A percentile compares a stretch with the other conserved stretches of the same genome.
These are phyloP conservation scores for Hydrozoanthus gracilis DNA, from an alignment of 92 coral and sea anemone genomes.

Conservation along the genomic window DNA sequence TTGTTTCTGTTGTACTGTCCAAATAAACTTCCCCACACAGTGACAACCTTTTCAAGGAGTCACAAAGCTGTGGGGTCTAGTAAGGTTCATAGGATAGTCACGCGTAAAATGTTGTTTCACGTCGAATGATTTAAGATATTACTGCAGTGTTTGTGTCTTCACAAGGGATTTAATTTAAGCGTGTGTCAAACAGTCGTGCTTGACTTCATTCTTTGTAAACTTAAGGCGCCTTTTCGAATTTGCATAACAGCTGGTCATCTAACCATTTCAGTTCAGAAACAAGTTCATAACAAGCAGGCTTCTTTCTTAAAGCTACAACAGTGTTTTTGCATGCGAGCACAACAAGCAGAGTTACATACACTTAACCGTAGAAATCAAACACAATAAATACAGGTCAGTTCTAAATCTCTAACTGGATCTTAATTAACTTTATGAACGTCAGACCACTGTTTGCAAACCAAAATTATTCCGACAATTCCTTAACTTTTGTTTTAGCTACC, in stretches of 20 bases:
- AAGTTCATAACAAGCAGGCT: background rate
- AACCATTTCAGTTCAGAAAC: background rate
- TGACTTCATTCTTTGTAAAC: slow-evolving; percentile 16
- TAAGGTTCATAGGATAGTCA: slow-evolving; percentile 13
- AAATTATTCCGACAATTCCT: no score
- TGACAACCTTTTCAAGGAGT: slow-evolving; percentile 2
- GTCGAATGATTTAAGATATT: slow-evolving; percentile 1
- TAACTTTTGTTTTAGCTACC: no score
- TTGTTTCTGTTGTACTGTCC: slow-evolving; percentile 15
- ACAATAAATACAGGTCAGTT: no score
- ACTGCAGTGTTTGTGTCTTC: slow-evolving; percentile 21
- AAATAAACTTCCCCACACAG: background rate
- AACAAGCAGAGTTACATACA: background rate
- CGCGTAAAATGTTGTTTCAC: slow-evolving; percentile 2
- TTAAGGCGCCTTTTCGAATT: background rate
- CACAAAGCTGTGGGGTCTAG: background rate
- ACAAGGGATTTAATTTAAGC: slow-evolving; percentile 27
- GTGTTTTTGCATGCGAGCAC: background rate
- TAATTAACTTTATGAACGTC: no score
- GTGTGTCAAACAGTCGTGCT: slow-evolving; percentile 18
- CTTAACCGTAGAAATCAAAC: no score
- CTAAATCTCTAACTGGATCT: no score
- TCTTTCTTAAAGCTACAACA: background rate
- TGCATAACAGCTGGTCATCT: slow-evolving; percentile 18
- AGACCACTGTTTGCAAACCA: no score